Evolutionary conservation across 1,140 invertebrate species (phyloP).

Genomic region (Callitettix versicolor): DNA sequence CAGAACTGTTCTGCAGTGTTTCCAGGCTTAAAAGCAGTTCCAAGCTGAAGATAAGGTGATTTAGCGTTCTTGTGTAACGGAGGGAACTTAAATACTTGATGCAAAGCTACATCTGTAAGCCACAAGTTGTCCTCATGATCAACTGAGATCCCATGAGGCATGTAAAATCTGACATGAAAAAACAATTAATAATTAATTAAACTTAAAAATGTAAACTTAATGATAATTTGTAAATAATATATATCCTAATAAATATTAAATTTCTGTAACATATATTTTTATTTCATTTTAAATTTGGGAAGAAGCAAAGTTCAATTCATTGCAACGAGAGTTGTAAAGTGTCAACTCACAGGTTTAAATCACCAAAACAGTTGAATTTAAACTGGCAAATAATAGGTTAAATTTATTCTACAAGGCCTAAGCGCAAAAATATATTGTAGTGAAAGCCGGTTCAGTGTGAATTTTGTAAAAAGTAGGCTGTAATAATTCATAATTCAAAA

Average conservation of each 20-base stretch:
- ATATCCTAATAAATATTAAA: not conserved
- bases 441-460: no score
- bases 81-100: conserved; percentile 79
- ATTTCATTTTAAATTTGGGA: not conserved
- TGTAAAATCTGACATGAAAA: conserved; percentile 61
- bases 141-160: conserved; percentile 87
- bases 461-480: no score
- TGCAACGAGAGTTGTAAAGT: no score
- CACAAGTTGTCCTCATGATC: conserved; percentile 74
- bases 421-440: no score
- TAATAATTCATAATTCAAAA: no score
- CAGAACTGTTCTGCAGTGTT: conserved; percentile 72
- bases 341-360: no score
- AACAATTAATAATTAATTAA: not conserved
- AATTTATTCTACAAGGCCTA: no score
- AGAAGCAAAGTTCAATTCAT: no score
- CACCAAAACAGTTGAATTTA: no score
- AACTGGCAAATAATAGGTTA: no score
- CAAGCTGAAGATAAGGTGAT: conserved; percentile 16
- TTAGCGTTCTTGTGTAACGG: conserved; percentile 31
- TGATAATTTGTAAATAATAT: conserved; percentile 1
- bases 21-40: conserved; percentile 61
- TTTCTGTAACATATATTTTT: not conserved
- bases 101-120: conserved; percentile 86
- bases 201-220: not conserved